phyloP scores from a whole-genome alignment of 23 tunicate genomes.

The Ascidia mentula region DNA sequence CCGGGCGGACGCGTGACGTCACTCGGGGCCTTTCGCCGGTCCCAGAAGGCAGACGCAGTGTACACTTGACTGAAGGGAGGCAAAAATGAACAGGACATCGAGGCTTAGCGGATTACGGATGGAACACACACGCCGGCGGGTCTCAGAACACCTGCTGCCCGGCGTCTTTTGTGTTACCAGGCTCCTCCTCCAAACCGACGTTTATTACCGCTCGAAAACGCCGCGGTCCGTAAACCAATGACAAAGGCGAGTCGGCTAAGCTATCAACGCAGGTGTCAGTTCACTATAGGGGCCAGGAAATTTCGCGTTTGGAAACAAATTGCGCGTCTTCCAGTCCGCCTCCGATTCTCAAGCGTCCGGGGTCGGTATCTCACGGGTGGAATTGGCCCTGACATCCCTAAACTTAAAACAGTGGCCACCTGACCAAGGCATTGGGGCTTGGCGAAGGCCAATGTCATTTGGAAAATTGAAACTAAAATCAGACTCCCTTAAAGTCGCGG shows the following conservation, averaged over 20 bases:
- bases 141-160: neutral
- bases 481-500: neutral
- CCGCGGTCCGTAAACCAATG: neutral
- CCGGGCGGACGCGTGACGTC: neutral
- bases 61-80: neutral
- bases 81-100: neutral
- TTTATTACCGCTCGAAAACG: constrained; percentile 2
- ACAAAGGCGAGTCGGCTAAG: neutral
- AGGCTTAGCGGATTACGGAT: neutral
- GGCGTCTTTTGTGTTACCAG: neutral
- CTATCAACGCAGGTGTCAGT: neutral
- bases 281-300: neutral
- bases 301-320: neutral
- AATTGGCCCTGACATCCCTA: too few relatives aligned
- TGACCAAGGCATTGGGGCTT: too few relatives aligned
- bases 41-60: neutral
- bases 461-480: too few relatives aligned
- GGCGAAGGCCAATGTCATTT: too few relatives aligned
- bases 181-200: neutral
- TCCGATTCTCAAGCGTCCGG: neutral
- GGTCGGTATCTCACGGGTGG: neutral
- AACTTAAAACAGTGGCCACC: too few relatives aligned
- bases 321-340: neutral
- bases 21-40: too few relatives aligned
- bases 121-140: constrained; percentile 10